These are phyloP conservation scores for Bradypus variegatus DNA, from an alignment of 2,797 vertebrate species.

Conservation along the genomic window DNA sequence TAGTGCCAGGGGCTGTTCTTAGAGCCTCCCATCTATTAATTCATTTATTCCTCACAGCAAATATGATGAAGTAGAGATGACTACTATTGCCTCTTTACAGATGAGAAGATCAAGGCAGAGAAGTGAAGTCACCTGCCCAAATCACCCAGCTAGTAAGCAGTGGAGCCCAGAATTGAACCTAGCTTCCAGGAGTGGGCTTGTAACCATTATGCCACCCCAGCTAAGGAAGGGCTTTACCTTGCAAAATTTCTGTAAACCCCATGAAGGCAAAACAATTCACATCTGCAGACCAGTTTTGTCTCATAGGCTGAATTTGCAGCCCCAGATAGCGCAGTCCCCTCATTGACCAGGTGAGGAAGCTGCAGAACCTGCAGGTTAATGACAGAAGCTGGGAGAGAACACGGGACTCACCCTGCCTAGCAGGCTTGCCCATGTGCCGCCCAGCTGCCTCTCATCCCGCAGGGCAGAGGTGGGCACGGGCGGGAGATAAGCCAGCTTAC, in stretches of 20 bases:
- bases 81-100: background rate
- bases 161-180: background rate
- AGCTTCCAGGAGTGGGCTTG: background rate
- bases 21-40: background rate
- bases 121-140: background rate
- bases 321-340: background rate
- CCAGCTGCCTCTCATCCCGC: background rate
- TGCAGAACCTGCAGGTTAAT: background rate
- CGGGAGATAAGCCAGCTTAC: constrained; percentile 73
- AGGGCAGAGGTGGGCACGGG: background rate
- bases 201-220: background rate
- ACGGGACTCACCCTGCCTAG: fast-evolving
- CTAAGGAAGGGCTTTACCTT: background rate
- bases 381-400: background rate
- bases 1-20: background rate
- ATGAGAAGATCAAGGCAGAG: background rate
- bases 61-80: background rate
- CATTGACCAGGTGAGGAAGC: background rate
- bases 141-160: background rate
- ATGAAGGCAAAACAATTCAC: background rate
- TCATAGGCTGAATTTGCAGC: background rate
- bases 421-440: background rate
- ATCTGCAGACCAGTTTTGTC: background rate
- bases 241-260: background rate
- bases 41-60: background rate